Conservation (phyloP, 2,113 vertebrate species). For the Dissostichus mawsoni region DNA sequence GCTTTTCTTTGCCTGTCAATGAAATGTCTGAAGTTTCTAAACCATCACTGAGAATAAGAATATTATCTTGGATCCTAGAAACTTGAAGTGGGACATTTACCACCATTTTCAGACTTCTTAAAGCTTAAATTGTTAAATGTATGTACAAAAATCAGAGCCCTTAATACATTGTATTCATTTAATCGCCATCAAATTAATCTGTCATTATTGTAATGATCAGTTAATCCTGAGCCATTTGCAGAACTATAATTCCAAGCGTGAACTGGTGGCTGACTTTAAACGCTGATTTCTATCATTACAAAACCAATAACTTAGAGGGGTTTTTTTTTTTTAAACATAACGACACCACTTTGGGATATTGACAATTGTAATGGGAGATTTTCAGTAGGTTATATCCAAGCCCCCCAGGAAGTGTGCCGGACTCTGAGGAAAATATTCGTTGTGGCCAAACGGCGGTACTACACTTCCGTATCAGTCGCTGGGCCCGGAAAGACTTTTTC, state of each 20-base stretch:
- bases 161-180: too few species aligned
- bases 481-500: too few species aligned
- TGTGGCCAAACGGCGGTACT: too few species aligned
- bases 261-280: not conserved
- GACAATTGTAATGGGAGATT: too few species aligned
- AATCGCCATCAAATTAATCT: too few species aligned
- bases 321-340: not conserved
- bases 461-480: too few species aligned
- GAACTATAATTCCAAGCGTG: not conserved
- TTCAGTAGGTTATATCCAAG: too few species aligned
- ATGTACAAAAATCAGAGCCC: not conserved
- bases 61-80: not conserved
- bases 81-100: not conserved
- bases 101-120: not conserved
- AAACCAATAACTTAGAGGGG: not conserved
- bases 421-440: too few species aligned
- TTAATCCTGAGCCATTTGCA: not conserved
- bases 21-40: too few species aligned
- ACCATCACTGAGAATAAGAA: not conserved
- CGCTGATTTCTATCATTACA: not conserved
- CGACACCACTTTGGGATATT: not conserved
- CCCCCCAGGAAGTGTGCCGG: too few species aligned
- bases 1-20: not conserved
- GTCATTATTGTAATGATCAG: not conserved
- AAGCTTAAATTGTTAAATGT: too few species aligned